Conservation (phyloP, 2,113 vertebrate species). For the Bubalus kerabau region DNA sequence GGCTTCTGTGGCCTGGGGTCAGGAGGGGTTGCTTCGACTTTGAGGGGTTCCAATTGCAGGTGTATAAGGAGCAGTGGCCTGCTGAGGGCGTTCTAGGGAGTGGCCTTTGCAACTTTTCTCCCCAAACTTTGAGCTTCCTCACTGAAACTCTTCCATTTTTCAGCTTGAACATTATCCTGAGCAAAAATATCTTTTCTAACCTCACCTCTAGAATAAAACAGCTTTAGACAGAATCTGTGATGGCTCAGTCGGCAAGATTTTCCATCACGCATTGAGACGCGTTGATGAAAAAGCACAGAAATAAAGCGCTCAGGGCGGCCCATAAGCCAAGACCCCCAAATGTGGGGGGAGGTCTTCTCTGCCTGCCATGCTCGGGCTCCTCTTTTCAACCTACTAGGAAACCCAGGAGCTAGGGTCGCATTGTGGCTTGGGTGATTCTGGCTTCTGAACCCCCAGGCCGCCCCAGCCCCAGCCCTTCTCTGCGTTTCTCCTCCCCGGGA, state of each 20-base stretch:
- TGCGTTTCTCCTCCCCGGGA: not conserved
- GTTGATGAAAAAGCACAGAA: accelerated
- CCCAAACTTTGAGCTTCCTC: constrained; percentile 72
- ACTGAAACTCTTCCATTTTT: not conserved
- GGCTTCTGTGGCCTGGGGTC: not conserved
- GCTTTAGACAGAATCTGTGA: not conserved
- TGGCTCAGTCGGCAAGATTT: accelerated
- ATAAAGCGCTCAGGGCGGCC: not conserved
- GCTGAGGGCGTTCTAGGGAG: not conserved
- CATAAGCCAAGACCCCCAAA: not conserved
- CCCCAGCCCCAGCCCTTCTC: not conserved
- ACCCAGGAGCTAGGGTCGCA: not conserved
- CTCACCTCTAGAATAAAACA: no score
- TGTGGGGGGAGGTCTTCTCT: not conserved
- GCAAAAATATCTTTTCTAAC: not conserved
- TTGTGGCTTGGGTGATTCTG: not conserved
- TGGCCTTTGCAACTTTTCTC: not conserved
- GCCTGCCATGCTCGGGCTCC: not conserved
- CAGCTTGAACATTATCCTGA: not conserved
- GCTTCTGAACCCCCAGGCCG: accelerated
- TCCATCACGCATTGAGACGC: accelerated
- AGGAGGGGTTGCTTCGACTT: not conserved
- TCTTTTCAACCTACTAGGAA: no score
- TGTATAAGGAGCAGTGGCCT: not conserved
- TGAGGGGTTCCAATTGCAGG: not conserved